phyloP scores from a whole-genome alignment of 64 coral and sea anemone genomes.

The Trachythela sp. region DNA sequence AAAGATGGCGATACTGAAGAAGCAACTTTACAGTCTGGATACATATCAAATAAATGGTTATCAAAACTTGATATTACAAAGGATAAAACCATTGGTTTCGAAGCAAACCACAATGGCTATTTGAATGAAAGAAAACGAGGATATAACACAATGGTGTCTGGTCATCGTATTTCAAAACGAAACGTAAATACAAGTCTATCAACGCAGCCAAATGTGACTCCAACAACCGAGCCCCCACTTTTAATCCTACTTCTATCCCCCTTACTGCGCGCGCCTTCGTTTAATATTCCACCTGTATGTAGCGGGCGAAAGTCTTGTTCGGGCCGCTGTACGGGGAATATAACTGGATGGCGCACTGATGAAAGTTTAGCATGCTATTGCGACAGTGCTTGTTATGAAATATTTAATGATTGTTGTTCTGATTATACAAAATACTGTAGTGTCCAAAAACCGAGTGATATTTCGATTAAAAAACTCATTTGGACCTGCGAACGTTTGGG shows the following conservation, averaged over 20 bases:
- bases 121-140: too few relatives aligned
- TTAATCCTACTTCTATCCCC: background rate
- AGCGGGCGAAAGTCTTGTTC: background rate
- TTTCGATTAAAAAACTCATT: background rate
- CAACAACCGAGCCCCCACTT: background rate
- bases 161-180: background rate
- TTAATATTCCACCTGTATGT: too few relatives aligned
- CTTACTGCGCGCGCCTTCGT: too few relatives aligned
- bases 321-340: background rate
- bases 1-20: too few relatives aligned
- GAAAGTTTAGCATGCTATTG: background rate
- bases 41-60: too few relatives aligned
- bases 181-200: background rate
- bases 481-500: background rate
- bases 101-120: too few relatives aligned
- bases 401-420: background rate
- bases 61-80: too few relatives aligned
- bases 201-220: background rate
- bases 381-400: background rate
- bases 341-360: background rate
- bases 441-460: background rate
- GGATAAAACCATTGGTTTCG: too few relatives aligned
- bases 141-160: too few relatives aligned
- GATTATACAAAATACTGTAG: background rate
- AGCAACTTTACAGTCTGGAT: too few relatives aligned